Percentiles rank a stretch among this genome's conserved stretches.
These are phyloP conservation scores for Cyclargus thomasi DNA, from an alignment of 1,140 invertebrate species.

Conservation along the genomic window DNA sequence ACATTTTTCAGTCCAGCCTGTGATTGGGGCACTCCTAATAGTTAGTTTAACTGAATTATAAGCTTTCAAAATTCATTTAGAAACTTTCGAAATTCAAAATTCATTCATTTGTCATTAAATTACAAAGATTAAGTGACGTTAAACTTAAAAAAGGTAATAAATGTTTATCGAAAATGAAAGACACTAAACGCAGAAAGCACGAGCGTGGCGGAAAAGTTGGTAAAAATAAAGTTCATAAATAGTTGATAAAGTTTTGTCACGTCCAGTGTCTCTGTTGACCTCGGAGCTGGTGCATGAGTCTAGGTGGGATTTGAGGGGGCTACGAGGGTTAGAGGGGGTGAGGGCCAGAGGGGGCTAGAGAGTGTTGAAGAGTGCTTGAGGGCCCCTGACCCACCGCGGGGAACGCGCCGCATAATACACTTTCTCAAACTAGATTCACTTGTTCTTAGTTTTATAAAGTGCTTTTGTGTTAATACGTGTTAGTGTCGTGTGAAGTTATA, in stretches of 20 bases:
- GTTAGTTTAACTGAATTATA: too few species aligned
- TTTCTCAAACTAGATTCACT: conserved; percentile 12
- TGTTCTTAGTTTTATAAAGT: conserved; percentile 14
- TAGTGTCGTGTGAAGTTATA: background rate
- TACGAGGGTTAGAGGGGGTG: conserved; percentile 25
- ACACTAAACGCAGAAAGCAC: background rate
- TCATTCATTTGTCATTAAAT: too few species aligned
- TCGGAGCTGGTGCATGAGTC: conserved; percentile 24
- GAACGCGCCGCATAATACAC: conserved; percentile 12
- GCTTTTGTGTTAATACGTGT: conserved; percentile 2
- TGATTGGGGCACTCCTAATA: too few species aligned
- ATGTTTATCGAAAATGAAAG: too few species aligned
- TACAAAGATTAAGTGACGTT: too few species aligned
- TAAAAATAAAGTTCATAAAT: conserved; percentile 9
- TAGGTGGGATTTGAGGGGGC: background rate
- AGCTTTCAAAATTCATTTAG: too few species aligned
- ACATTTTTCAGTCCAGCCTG: too few species aligned
- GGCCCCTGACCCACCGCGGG: conserved; percentile 29
- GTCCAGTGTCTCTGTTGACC: conserved; percentile 28
- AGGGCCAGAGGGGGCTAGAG: background rate
- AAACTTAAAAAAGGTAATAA: too few species aligned
- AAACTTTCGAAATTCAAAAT: too few species aligned
- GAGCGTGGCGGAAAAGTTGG: background rate
- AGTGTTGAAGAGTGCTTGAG: conserved; percentile 27
- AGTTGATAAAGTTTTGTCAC: conserved; percentile 29